Evolutionary conservation across 2,797 vertebrate genomes (phyloP), one percentile per base, ranked within the genome.

Genomic region (Myotis myotis): DNA sequence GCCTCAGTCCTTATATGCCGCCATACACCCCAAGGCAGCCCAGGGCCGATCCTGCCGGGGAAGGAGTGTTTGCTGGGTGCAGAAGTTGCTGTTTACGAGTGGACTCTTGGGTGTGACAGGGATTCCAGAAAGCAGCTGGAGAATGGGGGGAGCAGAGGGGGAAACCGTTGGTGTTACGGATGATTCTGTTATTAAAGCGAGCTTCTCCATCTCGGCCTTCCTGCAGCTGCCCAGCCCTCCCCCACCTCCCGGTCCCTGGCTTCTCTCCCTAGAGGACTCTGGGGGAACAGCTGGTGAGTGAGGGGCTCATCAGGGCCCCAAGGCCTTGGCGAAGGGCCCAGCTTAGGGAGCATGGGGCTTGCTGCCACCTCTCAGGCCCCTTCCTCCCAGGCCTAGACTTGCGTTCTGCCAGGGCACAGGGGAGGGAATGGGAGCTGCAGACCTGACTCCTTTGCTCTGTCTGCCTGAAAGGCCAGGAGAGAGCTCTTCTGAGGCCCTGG

Each of bases 81-180:
- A 64, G 93, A 92, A 87, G 72, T 85, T 82, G 72, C 84, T 96
- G 87, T 96, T 96, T 92, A 93, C 74, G 82, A 97, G 74, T 86
- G 49, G 72, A 88, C 57, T 93, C 76, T 81, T 89, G 95, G 95
- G 96, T 97, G 96, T 95, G 93, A 92, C 74, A 4, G 82, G 68
- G 96, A 97, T 96, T 96, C 96, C 96, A 87, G 89, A 95, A 95
- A 94, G 87, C 97, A 97, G 96, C 96, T 97, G 96, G 93, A 89
- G 79, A 12, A 16, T 51, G 62, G 71, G 41, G 55, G 64, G 38
- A 33, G 74, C 11, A 15, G 38, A 75, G 81, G 38, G 66, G 49
- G n/a, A 36, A 91, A 47, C 3, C 12, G 72, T 91, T 71, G 79
- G 68, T 82, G 71, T 96, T 85, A 62, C 0, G 68, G 89, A 81